Evolutionary conservation across 1,140 invertebrate species (phyloP).

Genomic region (Euura saliciscinereae): DNA sequence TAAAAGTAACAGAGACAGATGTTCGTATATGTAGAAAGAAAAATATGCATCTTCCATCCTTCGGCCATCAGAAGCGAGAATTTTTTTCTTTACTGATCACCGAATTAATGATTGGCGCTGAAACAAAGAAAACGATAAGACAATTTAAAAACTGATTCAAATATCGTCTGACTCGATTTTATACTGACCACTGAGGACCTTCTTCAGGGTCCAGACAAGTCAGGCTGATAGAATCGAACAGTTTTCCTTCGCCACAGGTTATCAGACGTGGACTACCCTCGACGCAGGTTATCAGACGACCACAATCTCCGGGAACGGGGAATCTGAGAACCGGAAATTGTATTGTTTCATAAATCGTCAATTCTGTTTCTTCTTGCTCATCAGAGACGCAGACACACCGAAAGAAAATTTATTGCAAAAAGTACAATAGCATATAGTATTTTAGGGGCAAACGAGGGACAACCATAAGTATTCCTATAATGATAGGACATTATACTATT

Average conservation of each 20-base stretch:
- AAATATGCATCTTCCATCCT: no score
- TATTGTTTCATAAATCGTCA: no score
- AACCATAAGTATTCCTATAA: no score
- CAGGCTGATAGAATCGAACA: conserved; percentile 81
- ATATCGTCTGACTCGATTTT: background rate
- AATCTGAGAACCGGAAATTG: conserved; percentile 60
- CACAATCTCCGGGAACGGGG: conserved; percentile 81
- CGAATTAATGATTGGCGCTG: conserved; percentile 29
- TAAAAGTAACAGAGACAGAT: background rate
- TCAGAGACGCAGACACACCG: background rate
- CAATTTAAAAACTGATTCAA: no score
- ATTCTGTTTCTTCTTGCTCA: background rate
- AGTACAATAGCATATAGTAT: no score
- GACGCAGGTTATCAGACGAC: conserved; percentile 86
- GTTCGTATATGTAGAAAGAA: background rate
- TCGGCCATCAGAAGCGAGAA: background rate
- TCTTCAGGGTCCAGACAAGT: conserved; percentile 84
- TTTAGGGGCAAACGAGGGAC: no score
- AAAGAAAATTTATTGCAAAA: no score
- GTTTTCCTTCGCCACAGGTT: conserved; percentile 83
- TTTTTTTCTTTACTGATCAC: background rate
- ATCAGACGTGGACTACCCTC: conserved; percentile 85
- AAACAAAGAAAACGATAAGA: conserved; percentile 20
- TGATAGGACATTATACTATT: no score
- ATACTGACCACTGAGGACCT: conserved; percentile 66